These are phyloP conservation scores for Helicoverpa armigera DNA, from an alignment of 1,140 invertebrate species.

Conservation along the genomic window DNA sequence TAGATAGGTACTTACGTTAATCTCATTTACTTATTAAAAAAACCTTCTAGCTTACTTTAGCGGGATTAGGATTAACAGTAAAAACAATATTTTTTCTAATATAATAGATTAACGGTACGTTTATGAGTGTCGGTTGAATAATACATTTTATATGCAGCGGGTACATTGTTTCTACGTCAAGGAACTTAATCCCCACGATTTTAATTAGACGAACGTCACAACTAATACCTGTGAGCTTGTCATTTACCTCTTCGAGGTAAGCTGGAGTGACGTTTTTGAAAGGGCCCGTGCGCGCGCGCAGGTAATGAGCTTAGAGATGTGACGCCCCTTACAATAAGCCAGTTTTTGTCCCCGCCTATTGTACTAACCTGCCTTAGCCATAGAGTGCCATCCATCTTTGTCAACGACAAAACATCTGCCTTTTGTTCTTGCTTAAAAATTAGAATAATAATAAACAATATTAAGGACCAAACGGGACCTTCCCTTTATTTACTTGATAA, in stretches of 20 bases:
- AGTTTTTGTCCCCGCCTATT: constrained; percentile 73
- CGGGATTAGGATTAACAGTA: constrained; percentile 13
- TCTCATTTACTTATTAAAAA: background rate
- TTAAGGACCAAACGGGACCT: constrained; percentile 55
- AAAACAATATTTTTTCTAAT: background rate
- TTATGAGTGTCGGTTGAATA: background rate
- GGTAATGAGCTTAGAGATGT: constrained; percentile 71
- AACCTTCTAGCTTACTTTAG: background rate
- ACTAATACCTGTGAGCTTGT: constrained; percentile 59
- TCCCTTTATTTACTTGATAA: constrained; percentile 34
- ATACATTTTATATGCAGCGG: background rate
- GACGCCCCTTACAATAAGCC: constrained; percentile 62
- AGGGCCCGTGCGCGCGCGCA: constrained; percentile 67
- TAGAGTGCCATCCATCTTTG: constrained; percentile 76
- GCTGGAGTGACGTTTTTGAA: constrained; percentile 71
- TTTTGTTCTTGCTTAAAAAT: constrained; percentile 83
- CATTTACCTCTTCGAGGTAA: constrained; percentile 57
- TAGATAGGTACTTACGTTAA: no score
- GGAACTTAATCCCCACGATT: constrained; percentile 54
- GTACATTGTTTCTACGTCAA: constrained; percentile 31
- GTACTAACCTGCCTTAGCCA: constrained; percentile 64
- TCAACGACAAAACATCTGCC: constrained; percentile 72
- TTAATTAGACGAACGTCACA: constrained; percentile 66
- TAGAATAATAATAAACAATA: constrained; percentile 75
- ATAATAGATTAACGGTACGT: constrained; percentile 4